Evolutionary conservation across 2,113 vertebrate species (phyloP).

Genomic region (Lethenteron camtschaticum): DNA sequence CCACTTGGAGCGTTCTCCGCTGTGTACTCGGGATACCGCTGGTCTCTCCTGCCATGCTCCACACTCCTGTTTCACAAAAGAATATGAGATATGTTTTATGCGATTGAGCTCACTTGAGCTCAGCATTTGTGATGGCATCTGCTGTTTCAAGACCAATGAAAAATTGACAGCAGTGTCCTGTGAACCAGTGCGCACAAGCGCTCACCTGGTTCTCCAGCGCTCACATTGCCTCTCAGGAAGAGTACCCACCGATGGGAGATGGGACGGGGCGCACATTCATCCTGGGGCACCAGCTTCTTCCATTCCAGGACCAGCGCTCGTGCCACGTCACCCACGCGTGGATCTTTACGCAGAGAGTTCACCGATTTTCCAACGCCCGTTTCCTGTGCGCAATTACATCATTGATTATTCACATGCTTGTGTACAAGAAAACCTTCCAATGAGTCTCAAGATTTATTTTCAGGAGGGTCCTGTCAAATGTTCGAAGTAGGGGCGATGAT

Average conservation of each 20-base stretch:
- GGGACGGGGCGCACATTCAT: not conserved
- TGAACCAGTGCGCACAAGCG: not conserved
- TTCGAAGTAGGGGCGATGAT: no score
- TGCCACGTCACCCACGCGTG: constrained; percentile 47
- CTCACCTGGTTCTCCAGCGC: not conserved
- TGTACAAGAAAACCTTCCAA: no score
- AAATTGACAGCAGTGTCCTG: not conserved
- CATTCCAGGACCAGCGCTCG: constrained; percentile 68
- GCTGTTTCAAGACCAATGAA: not conserved
- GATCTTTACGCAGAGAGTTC: constrained; percentile 79
- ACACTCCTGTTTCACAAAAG: no score
- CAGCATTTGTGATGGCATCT: not conserved
- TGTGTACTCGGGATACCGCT: no score
- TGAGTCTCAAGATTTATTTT: no score
- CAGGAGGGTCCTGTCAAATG: no score
- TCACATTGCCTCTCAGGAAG: not conserved
- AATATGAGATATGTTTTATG: not conserved
- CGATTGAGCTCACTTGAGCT: not conserved
- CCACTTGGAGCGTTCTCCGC: no score
- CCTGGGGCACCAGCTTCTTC: constrained; percentile 65
- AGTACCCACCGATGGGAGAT: not conserved
- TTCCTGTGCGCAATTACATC: constrained; percentile 27
- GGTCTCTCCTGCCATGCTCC: no score
- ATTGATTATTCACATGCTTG: no score
- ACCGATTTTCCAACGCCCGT: constrained; percentile 83